Percentiles rank a stretch among this genome's conserved stretches.
Evolutionary conservation across 2,888 invertebrate species (phyloP).

Genomic region (Athalia cordata): DNA sequence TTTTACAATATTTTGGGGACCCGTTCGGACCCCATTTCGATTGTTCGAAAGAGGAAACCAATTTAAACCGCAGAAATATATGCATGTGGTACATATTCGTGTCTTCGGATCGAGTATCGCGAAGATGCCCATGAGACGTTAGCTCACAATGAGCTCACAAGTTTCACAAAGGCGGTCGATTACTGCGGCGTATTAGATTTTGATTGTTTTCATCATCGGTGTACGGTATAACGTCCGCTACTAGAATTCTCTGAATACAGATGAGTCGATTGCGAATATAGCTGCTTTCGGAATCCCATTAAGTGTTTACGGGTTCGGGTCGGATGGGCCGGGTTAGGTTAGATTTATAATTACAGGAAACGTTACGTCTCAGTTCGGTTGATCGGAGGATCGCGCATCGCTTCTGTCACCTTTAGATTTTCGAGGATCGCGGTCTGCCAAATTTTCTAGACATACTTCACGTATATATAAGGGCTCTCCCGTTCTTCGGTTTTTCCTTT

Average conservation of each 20-base stretch:
- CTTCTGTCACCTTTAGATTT: slow-evolving; percentile 8
- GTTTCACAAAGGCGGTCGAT: slow-evolving; percentile 12
- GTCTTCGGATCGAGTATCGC: too few relatives aligned
- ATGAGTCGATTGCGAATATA: slow-evolving; percentile 43
- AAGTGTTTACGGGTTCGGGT: slow-evolving; percentile 38
- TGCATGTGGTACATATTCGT: too few relatives aligned
- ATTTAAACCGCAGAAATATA: too few relatives aligned
- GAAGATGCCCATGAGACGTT: not conserved
- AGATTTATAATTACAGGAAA: slow-evolving; percentile 44
- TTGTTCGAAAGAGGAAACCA: too few relatives aligned
- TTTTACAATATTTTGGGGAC: too few relatives aligned
- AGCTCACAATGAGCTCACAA: not conserved
- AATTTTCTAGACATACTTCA: not conserved
- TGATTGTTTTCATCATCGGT: slow-evolving; percentile 32
- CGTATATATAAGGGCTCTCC: not conserved
- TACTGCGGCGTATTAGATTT: slow-evolving; percentile 29
- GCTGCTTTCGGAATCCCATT: slow-evolving; percentile 37
- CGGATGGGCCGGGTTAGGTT: slow-evolving; percentile 14
- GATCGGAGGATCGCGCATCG: not conserved
- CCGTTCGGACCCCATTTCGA: too few relatives aligned
- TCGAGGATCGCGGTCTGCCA: slow-evolving; percentile 6
- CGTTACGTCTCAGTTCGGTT: slow-evolving; percentile 33
- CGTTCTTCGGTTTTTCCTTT: slow-evolving; percentile 41
- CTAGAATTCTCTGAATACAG: slow-evolving; percentile 42
- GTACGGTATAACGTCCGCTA: slow-evolving; percentile 7